Conservation (phyloP, 2,113 vertebrate genomes). For the Pica pica region DNA sequence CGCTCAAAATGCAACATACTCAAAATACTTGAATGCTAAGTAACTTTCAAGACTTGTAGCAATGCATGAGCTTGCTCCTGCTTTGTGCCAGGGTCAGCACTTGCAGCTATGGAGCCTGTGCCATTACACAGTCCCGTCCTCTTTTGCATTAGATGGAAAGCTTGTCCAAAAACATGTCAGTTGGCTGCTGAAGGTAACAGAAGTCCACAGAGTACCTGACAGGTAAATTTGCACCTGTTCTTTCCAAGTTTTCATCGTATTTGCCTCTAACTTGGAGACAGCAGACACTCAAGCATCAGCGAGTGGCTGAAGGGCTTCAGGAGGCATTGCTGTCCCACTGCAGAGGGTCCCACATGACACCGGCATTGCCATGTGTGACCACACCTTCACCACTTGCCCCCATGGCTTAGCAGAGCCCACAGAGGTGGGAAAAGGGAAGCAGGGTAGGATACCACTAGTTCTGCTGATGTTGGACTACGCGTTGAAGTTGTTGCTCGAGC, state of each 20-base stretch:
- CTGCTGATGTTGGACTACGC: background rate
- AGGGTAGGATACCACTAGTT: background rate
- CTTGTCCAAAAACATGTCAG: background rate
- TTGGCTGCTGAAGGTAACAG: background rate
- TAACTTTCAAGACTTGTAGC: background rate
- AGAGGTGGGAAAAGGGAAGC: background rate
- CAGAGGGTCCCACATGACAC: rapidly evolving
- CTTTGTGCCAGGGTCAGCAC: background rate
- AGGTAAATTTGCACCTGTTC: background rate
- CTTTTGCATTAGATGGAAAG: background rate
- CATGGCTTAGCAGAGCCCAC: background rate
- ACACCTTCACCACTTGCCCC: no score
- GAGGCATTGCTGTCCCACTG: background rate
- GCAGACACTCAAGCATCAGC: background rate
- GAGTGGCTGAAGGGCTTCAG: background rate
- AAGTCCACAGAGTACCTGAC: background rate
- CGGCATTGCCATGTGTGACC: rapidly evolving
- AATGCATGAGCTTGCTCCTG: background rate
- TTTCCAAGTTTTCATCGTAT: background rate
- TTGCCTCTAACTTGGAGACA: background rate
- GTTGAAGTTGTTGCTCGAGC: background rate
- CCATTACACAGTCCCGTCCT: background rate
- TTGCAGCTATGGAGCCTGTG: background rate
- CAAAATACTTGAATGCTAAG: background rate
- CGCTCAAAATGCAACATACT: background rate